Conservation (phyloP, 2,888 invertebrate species). For the Biston stratarius region DNA sequence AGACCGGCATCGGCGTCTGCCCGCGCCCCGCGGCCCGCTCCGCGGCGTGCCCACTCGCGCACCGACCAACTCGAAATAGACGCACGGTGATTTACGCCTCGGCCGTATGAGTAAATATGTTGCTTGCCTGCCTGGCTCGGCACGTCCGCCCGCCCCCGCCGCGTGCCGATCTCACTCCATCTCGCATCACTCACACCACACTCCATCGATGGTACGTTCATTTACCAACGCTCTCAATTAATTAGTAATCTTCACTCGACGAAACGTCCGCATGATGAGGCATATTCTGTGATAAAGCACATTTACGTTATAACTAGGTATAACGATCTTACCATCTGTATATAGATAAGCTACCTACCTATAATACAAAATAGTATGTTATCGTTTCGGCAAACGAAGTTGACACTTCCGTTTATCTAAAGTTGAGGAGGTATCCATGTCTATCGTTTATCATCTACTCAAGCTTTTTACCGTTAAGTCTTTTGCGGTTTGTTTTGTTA, state of each 20-base stretch:
- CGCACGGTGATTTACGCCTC: constrained; percentile 86
- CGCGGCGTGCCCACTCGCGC: constrained; percentile 59
- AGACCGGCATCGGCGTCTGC: constrained; percentile 84
- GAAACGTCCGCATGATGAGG: constrained; percentile 33
- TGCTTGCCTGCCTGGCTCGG: constrained; percentile 82
- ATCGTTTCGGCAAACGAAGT: not conserved
- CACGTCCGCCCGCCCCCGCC: constrained; percentile 80
- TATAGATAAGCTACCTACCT: constrained; percentile 3
- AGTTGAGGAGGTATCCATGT: not conserved
- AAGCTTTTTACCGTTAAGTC: not conserved
- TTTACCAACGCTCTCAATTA: constrained; percentile 38
- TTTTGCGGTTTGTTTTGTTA: not conserved
- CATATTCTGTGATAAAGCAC: constrained; percentile 32
- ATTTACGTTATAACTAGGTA: not conserved
- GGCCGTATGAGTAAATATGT: constrained; percentile 83
- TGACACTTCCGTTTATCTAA: not conserved
- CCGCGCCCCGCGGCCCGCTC: constrained; percentile 70
- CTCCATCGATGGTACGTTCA: constrained; percentile 31
- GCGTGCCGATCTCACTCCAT: constrained; percentile 65
- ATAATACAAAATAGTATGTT: not conserved
- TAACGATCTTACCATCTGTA: constrained; percentile 9
- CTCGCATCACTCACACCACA: constrained; percentile 44
- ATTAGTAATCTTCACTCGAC: constrained; percentile 34
- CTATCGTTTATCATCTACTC: not conserved
- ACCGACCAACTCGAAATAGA: constrained; percentile 82